Evolutionary conservation across 2,113 vertebrate genomes (phyloP).

Genomic region (Ornithorhynchus anatinus): DNA sequence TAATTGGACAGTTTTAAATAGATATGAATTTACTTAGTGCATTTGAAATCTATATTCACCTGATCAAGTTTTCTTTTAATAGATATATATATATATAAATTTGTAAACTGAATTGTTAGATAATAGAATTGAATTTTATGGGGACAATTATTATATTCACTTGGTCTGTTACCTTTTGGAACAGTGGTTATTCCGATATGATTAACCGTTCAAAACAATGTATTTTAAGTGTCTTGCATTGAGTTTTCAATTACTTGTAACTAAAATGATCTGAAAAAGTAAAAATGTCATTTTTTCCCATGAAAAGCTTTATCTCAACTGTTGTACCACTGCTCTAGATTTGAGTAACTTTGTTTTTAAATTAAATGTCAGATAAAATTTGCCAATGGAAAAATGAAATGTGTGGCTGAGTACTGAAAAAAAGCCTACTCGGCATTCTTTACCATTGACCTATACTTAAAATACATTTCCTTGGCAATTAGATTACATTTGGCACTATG

Average conservation of each 20-base stretch:
- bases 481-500: conserved; percentile 33
- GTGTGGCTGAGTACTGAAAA: conserved; percentile 30
- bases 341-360: conserved; percentile 68
- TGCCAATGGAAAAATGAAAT: conserved; percentile 55
- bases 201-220: conserved; percentile 70
- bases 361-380: conserved; percentile 74
- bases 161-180: conserved; percentile 60
- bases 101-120: conserved; percentile 26
- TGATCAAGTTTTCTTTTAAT: no score
- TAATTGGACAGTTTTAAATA: no score
- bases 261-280: conserved; percentile 64
- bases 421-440: conserved; percentile 47
- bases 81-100: no score
- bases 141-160: conserved; percentile 55
- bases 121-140: conserved; percentile 44
- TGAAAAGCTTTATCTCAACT: conserved; percentile 58
- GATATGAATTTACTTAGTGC: no score
- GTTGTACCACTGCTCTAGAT: conserved; percentile 59
- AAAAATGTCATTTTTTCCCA: conserved; percentile 43
- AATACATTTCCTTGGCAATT: conserved; percentile 37
- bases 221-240: conserved; percentile 61
- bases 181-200: conserved; percentile 55
- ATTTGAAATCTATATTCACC: no score
- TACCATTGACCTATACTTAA: conserved; percentile 36
- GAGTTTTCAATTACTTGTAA: conserved; percentile 66